phyloP scores from a whole-genome alignment of 2,113 vertebrate species.

The Empidonax alnorum region DNA sequence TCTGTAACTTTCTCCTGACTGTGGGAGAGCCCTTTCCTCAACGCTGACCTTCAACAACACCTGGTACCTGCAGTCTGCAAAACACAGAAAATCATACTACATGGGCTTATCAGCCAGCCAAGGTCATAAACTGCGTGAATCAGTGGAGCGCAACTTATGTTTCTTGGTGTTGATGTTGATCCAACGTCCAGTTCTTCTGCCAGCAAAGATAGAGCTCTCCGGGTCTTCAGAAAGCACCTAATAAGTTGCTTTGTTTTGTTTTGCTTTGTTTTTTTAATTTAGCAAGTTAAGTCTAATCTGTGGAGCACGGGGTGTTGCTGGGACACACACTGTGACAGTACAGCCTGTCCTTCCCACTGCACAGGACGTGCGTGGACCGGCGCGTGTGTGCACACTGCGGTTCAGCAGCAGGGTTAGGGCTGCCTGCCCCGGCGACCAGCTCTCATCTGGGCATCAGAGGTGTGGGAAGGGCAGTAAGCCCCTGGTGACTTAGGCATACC shows the following conservation, averaged over 20 bases:
- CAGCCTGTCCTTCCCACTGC: constrained; percentile 38
- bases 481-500: neutral
- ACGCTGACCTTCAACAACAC: constrained; percentile 69
- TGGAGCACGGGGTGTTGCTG: neutral
- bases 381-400: fast-evolving
- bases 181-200: neutral
- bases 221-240: constrained; percentile 14
- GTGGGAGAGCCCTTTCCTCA: constrained; percentile 45
- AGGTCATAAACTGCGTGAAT: constrained; percentile 42
- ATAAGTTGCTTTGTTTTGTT: neutral
- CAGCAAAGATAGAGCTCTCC: neutral
- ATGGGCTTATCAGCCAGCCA: constrained; percentile 44
- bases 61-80: constrained; percentile 56
- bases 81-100: constrained; percentile 35
- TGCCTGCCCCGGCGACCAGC: neutral
- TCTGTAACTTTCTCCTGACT: constrained; percentile 54
- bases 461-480: fast-evolving
- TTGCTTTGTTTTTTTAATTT: neutral
- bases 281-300: neutral
- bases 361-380: fast-evolving
- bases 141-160: neutral
- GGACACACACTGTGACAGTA: neutral
- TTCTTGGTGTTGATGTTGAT: constrained; percentile 8
- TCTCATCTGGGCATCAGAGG: fast-evolving
- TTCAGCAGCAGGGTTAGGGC: neutral